Evolutionary conservation across 2,797 vertebrate species (phyloP).

Genomic region (Scyliorhinus canicula): DNA sequence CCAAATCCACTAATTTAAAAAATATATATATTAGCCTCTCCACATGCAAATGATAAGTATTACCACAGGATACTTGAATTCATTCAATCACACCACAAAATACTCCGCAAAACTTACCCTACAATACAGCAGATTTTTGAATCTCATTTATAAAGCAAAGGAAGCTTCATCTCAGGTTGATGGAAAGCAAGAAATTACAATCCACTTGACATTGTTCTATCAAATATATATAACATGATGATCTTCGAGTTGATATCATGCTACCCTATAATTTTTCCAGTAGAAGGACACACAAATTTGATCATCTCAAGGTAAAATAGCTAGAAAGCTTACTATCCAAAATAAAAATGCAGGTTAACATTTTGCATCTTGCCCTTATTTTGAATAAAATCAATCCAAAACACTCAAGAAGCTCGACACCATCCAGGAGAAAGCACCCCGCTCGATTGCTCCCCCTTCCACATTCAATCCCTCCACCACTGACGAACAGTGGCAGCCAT

Average conservation of each 20-base stretch:
- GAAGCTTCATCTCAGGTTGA: not conserved
- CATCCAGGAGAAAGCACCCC: no score
- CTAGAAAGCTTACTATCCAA: not conserved
- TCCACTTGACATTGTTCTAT: not conserved
- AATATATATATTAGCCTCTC: not conserved
- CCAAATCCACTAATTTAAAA: not conserved
- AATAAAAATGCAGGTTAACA: not conserved
- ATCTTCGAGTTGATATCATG: not conserved
- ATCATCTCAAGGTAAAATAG: not conserved
- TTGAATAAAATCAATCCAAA: not conserved
- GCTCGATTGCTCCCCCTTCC: no score
- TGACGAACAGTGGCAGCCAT: no score
- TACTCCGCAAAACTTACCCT: not conserved
- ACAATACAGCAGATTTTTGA: not conserved
- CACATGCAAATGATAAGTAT: not conserved
- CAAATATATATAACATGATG: not conserved
- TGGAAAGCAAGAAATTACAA: not conserved
- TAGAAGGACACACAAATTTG: not conserved
- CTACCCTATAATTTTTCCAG: not conserved
- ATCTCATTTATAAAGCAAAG: not conserved
- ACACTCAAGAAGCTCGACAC: no score
- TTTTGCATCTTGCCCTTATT: not conserved
- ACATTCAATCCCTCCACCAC: no score
- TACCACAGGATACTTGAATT: not conserved
- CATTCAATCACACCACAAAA: not conserved